These are phyloP conservation scores for Lepidurus couesii DNA, from an alignment of 1,140 invertebrate genomes.

Conservation along the genomic window DNA sequence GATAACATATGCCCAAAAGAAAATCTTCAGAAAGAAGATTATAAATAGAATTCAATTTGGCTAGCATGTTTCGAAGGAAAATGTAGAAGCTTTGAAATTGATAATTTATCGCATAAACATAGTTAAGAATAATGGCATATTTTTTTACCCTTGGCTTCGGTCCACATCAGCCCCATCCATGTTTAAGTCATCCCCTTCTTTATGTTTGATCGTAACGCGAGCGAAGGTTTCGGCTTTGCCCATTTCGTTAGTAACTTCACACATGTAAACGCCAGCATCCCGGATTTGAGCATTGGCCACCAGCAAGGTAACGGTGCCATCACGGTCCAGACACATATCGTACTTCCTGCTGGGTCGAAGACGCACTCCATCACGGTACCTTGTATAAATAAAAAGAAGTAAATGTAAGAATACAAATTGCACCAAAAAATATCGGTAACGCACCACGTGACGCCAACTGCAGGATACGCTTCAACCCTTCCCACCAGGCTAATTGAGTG, in stretches of 20 bases:
- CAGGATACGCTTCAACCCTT: slow-evolving; percentile 71
- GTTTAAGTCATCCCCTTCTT: neutral
- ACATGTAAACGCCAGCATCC: slow-evolving; percentile 82
- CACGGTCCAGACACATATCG: slow-evolving; percentile 66
- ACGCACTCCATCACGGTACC: slow-evolving; percentile 62
- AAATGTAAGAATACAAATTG: neutral
- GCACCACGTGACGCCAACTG: slow-evolving; percentile 72
- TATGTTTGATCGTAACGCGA: slow-evolving; percentile 23
- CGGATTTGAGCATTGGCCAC: slow-evolving; percentile 57
- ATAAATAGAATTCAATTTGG: neutral
- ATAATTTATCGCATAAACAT: neutral
- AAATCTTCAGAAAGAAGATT: neutral
- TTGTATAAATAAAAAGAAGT: slow-evolving; percentile 37
- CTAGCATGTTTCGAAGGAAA: neutral
- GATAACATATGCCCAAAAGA: neutral
- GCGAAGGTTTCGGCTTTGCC: slow-evolving; percentile 26
- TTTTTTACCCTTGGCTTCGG: neutral
- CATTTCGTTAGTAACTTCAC: slow-evolving; percentile 76
- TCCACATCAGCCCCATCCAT: slow-evolving; percentile 16
- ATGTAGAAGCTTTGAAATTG: neutral
- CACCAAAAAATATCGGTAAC: slow-evolving; percentile 38
- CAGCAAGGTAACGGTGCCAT: slow-evolving; percentile 68
- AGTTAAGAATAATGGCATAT: neutral
- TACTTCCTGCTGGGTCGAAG: slow-evolving; percentile 66
- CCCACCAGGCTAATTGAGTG: slow-evolving; percentile 62